Base-by-base conservation (phyloP, 2,888 invertebrate species). In the Microdon myrmicae region DNA sequence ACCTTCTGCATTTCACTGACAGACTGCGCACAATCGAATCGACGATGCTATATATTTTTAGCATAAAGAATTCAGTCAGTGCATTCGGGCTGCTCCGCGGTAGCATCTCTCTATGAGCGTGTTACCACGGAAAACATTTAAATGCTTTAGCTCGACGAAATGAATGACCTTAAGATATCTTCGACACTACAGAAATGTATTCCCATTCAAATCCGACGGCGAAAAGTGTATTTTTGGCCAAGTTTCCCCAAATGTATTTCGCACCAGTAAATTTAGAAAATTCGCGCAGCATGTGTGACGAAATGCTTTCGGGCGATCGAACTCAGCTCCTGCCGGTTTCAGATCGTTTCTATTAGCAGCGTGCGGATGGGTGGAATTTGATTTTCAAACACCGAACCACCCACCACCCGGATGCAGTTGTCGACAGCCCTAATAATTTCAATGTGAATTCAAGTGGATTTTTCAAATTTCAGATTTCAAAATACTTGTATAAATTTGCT, bases 141-240 rank as follows among this genome's bases (percentile, higher is more conserved):
- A 39, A 34, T 22, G 39, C 32, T 47, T 12, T 32, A 38, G 16
- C 22, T 31, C 26, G 38, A 22, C 41, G 35, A 56, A 43, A 31
- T 29, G 9, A 49, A 51, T 31, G 56, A 61, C 56, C 61, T 56
- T 45, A 55, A 61, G 49, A 55, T 44, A 34, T 17, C 14, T 20
- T 17, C 12, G 31, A 26, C n/a, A n/a, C n/a, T 17, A 26, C 22
- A 16, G 6, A 38, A 29, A 43, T 23, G 10, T 22, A 34, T 23
- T 44, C 39, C 13, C 17, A 32, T 25, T 38, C 7, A 23, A 31
- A 12, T 39, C 29, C 26, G 20, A 37, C 22, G 34, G 25, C 4
- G 23, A 22, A 25, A 12, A 4, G 6, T 2, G 16, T n/a, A n/a
- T n/a, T n/a, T n/a, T n/a, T n/a, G n/a, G n/a, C n/a, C n/a, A n/a